phyloP scores from a whole-genome alignment of 2,113 vertebrate species.

The Prochilodus magdalenae region DNA sequence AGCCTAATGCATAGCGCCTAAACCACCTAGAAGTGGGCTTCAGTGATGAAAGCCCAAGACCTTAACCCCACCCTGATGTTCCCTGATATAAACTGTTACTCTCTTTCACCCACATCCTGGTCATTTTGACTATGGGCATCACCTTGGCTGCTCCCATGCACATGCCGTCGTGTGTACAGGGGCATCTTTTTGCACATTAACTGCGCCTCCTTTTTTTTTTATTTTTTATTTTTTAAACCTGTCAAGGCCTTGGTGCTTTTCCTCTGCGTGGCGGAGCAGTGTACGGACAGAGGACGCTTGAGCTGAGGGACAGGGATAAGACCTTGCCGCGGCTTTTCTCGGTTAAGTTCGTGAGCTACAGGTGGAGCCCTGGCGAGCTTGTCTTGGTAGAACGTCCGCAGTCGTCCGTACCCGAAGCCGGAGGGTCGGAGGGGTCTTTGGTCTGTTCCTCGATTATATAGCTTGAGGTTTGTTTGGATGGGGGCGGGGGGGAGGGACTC shows the following conservation, averaged over 20 bases:
- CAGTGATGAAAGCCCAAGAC: too few species aligned
- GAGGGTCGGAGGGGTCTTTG: not conserved
- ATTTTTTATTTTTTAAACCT: too few species aligned
- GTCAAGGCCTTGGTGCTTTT: conserved; percentile 63
- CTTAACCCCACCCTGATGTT: too few species aligned
- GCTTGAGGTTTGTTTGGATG: conserved; percentile 15
- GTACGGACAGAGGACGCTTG: conserved; percentile 2
- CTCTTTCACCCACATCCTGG: not conserved
- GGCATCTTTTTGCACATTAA: conserved; percentile 65
- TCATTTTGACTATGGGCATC: not conserved
- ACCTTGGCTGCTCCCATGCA: not conserved
- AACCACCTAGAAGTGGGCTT: too few species aligned
- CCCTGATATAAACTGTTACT: too few species aligned
- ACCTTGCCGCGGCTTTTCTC: not conserved
- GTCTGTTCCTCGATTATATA: not conserved
- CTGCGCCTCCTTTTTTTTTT: conserved; percentile 33
- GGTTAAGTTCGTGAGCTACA: not conserved
- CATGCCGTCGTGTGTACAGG: not conserved
- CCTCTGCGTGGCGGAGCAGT: conserved; percentile 38
- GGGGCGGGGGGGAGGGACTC: conserved; percentile 16
- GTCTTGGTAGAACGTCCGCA: not conserved
- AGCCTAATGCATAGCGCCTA: too few species aligned
- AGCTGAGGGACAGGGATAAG: not conserved
- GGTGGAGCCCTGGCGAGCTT: not conserved
- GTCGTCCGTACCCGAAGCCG: not conserved